These are phyloP conservation scores for Sus scrofa DNA, from an alignment of 2,113 vertebrate species.

Conservation along the genomic window DNA sequence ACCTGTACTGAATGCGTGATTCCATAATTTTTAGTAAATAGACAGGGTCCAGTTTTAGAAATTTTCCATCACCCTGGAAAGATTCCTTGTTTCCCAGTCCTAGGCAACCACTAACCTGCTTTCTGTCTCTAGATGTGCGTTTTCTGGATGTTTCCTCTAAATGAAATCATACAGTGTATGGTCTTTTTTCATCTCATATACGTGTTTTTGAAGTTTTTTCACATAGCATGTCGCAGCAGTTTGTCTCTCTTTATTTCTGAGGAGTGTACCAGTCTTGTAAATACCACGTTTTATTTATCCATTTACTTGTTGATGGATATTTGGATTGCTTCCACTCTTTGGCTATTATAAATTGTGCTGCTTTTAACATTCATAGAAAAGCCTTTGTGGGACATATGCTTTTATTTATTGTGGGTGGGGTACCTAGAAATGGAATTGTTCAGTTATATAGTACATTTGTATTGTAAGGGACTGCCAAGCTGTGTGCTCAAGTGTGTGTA, in stretches of 20 bases:
- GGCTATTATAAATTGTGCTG: not conserved
- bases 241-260: not conserved
- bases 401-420: not conserved
- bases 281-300: not conserved
- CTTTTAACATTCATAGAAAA: not conserved
- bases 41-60: not conserved
- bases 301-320: not conserved
- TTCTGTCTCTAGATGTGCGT: not conserved
- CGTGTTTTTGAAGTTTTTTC: not conserved
- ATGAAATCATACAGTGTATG: not conserved
- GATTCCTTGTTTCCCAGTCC: not conserved
- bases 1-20: not conserved
- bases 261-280: not conserved
- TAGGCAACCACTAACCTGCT: not conserved
- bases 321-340: not conserved
- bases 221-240: not conserved
- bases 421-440: not conserved
- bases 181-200: not conserved
- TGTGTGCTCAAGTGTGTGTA: not conserved
- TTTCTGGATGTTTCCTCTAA: not conserved
- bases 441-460: not conserved
- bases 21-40: not conserved
- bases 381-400: not conserved
- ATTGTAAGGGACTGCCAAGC: not conserved
- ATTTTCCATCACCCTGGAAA: not conserved